phyloP scores from a whole-genome alignment of 2,797 vertebrate species.

The Acropternis orthonyx region DNA sequence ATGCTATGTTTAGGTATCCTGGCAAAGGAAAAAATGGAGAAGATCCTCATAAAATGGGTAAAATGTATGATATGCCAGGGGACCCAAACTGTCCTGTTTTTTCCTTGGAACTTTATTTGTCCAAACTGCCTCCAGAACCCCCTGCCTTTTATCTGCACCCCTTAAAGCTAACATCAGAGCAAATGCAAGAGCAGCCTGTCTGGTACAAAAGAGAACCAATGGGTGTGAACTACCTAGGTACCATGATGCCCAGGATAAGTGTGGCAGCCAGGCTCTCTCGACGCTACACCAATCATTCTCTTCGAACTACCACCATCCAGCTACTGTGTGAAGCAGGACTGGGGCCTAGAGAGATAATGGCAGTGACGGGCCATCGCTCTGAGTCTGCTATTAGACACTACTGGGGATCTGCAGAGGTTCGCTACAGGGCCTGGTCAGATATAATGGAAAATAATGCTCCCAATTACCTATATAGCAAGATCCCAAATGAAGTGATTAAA shows the following conservation, averaged over 20 bases:
- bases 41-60: constrained; percentile 66
- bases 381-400: constrained; percentile 62
- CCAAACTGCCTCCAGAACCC: constrained; percentile 65
- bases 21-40: constrained; percentile 62
- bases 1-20: constrained; percentile 62
- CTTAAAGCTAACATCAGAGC: constrained; percentile 60
- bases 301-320: constrained; percentile 67
- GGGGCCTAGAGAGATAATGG: constrained; percentile 66
- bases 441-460: background rate
- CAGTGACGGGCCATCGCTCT: constrained; percentile 56
- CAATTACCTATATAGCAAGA: background rate
- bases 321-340: constrained; percentile 68
- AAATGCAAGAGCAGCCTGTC: constrained; percentile 64
- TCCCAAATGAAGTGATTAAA: constrained; percentile 27
- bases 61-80: constrained; percentile 71
- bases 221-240: constrained; percentile 70
- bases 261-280: constrained; percentile 67
- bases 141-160: constrained; percentile 70
- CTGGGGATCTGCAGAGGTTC: constrained; percentile 61
- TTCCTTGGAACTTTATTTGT: constrained; percentile 72
- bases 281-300: constrained; percentile 67
- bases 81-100: constrained; percentile 69
- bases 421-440: constrained; percentile 58
- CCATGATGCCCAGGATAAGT: constrained; percentile 71
- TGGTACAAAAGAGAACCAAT: constrained; percentile 71